A percentile compares a stretch with the other conserved stretches of the same genome.
phyloP scores from a whole-genome alignment of 2,888 invertebrate species.

The Conomelus anceps region DNA sequence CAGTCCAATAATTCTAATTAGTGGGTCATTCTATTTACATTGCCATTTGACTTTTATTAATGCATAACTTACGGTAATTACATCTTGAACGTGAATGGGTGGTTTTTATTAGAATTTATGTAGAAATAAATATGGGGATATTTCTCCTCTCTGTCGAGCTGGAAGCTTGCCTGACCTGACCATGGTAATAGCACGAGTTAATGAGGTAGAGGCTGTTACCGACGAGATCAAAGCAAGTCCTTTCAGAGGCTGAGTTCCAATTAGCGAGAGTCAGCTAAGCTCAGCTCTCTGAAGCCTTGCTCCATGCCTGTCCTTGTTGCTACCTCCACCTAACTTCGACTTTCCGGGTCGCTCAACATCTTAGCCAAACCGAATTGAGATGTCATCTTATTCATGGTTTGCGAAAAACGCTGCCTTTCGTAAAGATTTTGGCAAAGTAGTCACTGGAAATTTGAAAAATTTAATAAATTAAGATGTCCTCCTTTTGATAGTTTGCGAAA shows the following conservation, averaged over 20 bases:
- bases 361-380: not conserved
- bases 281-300: not conserved
- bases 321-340: too few species aligned
- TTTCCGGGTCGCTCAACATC: not conserved
- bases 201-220: not conserved
- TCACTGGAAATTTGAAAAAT: not conserved
- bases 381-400: not conserved
- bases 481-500: not conserved
- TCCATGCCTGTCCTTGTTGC: not conserved
- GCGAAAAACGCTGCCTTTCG: not conserved
- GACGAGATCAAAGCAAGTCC: not conserved
- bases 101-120: not conserved
- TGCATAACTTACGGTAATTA: not conserved
- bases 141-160: not conserved
- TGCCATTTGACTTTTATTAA: too few species aligned
- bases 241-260: not conserved
- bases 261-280: not conserved
- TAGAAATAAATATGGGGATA: not conserved
- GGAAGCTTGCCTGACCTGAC: not conserved
- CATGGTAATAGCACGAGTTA: not conserved
- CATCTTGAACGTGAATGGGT: not conserved
- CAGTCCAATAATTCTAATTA: too few species aligned
- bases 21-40: too few species aligned
- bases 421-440: not conserved
- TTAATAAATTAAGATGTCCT: not conserved